These are phyloP conservation scores for Cerastis leucographa DNA, from an alignment of 2,888 invertebrate species.

Conservation along the genomic window DNA sequence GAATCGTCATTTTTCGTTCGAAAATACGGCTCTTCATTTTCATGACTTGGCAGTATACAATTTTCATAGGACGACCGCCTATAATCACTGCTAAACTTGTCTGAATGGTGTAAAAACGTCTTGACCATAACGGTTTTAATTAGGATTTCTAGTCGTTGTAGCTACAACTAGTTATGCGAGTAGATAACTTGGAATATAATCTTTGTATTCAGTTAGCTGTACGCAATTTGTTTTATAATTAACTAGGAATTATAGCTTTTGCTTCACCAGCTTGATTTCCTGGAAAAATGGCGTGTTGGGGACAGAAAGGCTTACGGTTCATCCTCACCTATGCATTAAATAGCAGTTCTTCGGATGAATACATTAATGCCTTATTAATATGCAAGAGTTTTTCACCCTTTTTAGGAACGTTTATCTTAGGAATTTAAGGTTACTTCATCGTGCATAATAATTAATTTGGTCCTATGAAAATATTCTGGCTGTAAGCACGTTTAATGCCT, in stretches of 20 bases:
- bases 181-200: conserved; percentile 27
- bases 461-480: neutral
- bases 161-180: conserved; percentile 31
- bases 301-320: neutral
- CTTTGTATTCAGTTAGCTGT: conserved; percentile 45
- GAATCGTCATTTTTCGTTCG: neutral
- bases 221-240: conserved; percentile 51
- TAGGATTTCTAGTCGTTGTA: conserved; percentile 37
- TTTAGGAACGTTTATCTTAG: conserved; percentile 5
- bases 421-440: neutral
- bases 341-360: conserved; percentile 11
- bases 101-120: conserved; percentile 38
- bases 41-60: neutral
- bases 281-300: conserved; percentile 2
- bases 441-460: neutral
- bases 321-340: neutral
- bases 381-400: conserved; percentile 10
- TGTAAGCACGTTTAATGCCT: neutral
- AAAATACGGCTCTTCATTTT: conserved; percentile 10
- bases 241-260: conserved; percentile 29
- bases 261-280: conserved; percentile 24
- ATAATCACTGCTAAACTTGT: conserved; percentile 11
- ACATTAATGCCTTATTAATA: neutral
- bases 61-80: conserved; percentile 20
- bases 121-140: conserved; percentile 43